Conservation (phyloP, 2,888 invertebrate species). For the Coremacera marginata region DNA sequence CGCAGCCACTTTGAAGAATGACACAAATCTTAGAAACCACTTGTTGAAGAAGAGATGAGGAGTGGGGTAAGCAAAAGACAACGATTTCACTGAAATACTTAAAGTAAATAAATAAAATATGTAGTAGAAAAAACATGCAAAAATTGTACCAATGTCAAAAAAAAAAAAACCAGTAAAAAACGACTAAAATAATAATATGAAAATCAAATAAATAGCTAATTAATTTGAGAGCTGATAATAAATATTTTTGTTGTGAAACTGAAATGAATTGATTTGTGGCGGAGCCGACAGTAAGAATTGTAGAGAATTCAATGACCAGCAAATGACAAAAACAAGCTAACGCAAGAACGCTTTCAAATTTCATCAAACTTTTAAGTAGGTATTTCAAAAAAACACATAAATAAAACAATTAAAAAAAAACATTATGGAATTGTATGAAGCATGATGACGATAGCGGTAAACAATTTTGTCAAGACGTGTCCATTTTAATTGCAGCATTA, state of each 20-base stretch:
- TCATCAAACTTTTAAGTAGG: neutral
- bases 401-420: neutral
- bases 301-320: constrained; percentile 16
- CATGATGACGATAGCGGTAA: neutral
- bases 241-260: neutral
- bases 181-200: neutral
- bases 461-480: neutral
- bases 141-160: neutral
- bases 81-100: constrained; percentile 8
- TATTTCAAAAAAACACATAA: neutral
- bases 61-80: neutral
- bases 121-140: neutral
- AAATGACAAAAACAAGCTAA: neutral
- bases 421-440: neutral
- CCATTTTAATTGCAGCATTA: neutral
- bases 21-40: constrained; percentile 62
- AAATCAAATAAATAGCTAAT: neutral
- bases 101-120: neutral
- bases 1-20: constrained; percentile 92
- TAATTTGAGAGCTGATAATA: neutral
- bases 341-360: constrained; percentile 15
- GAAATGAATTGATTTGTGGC: too few species aligned
- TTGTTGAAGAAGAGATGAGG: neutral
- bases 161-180: neutral
- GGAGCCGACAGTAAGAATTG: neutral